Evolutionary conservation across 2,888 invertebrate genomes (phyloP).

Genomic region (Zonitis immaculata): DNA sequence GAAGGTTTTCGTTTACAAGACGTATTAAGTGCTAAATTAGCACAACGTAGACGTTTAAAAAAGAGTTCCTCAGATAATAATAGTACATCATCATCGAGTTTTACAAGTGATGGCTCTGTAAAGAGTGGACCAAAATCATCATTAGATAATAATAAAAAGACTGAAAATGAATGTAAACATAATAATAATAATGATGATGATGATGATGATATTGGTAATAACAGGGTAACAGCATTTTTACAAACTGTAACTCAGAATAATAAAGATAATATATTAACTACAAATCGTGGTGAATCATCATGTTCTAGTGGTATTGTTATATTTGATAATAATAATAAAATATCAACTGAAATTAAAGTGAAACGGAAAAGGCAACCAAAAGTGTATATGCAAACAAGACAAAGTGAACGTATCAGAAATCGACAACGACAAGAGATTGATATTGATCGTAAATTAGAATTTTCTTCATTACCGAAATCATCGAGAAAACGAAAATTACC

Average conservation of each 20-base stretch:
- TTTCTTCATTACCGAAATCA: conserved; percentile 20
- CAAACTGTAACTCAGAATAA: conserved; percentile 43
- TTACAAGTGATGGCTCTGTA: conserved; percentile 45
- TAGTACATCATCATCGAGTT: conserved; percentile 44
- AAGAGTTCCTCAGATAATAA: conserved; percentile 51
- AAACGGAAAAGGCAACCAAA: conserved; percentile 29
- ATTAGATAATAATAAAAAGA: conserved; percentile 35
- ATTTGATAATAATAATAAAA: conserved; percentile 28
- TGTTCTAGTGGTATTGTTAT: conserved; percentile 40
- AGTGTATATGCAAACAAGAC: conserved; percentile 38
- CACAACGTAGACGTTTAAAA: conserved; percentile 62
- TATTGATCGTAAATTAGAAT: conserved; percentile 26
- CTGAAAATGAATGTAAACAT: conserved; percentile 26
- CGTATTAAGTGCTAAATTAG: conserved; percentile 65
- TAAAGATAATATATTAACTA: conserved; percentile 19
- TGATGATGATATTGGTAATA: conserved; percentile 50
- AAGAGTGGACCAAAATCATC: conserved; percentile 38
- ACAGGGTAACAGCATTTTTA: conserved; percentile 51
- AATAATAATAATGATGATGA: conserved; percentile 25
- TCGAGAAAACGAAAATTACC: conserved; percentile 36
- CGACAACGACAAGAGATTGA: conserved; percentile 41
- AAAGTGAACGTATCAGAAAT: conserved; percentile 43
- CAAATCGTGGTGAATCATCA: conserved; percentile 35
- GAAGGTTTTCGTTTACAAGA: conserved; percentile 72
- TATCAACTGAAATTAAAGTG: conserved; percentile 27